phyloP scores from a whole-genome alignment of 1,140 invertebrate species.

The Drosophila jambulina region DNA sequence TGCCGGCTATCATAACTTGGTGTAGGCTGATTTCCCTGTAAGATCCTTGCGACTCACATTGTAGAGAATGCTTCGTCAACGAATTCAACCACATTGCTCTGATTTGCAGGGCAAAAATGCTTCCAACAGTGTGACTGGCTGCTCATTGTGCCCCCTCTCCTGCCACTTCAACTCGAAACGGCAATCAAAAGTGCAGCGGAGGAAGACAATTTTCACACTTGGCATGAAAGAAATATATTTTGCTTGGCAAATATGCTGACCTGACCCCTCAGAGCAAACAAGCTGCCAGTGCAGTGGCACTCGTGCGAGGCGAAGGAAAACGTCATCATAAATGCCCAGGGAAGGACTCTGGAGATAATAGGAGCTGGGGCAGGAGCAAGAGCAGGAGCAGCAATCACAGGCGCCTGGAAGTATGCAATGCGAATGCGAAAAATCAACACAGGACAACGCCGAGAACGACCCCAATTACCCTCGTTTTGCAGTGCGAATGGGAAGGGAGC shows the following conservation, averaged over 20 bases:
- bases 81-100: conserved; percentile 58
- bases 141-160: conserved; percentile 5
- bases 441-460: conserved; percentile 62
- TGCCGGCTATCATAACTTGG: background rate
- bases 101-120: conserved; percentile 39
- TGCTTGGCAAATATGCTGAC: conserved; percentile 80
- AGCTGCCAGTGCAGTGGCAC: conserved; percentile 62
- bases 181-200: conserved; percentile 79
- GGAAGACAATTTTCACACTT: conserved; percentile 80
- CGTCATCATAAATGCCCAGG: conserved; percentile 72
- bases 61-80: conserved; percentile 54
- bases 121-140: conserved; percentile 25
- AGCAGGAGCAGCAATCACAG: conserved; percentile 56
- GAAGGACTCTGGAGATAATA: conserved; percentile 30
- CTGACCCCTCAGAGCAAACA: conserved; percentile 80
- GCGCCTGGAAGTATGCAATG: conserved; percentile 77
- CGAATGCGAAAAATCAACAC: conserved; percentile 82
- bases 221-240: conserved; percentile 67
- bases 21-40: conserved; percentile 29
- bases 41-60: background rate
- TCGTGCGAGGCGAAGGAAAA: conserved; percentile 73
- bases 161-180: conserved; percentile 61
- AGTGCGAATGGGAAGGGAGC: conserved; percentile 45
- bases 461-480: conserved; percentile 81
- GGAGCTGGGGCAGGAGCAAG: conserved; percentile 6